Base-by-base conservation (phyloP, 2,888 invertebrate species). In the Pammene aurita region DNA sequence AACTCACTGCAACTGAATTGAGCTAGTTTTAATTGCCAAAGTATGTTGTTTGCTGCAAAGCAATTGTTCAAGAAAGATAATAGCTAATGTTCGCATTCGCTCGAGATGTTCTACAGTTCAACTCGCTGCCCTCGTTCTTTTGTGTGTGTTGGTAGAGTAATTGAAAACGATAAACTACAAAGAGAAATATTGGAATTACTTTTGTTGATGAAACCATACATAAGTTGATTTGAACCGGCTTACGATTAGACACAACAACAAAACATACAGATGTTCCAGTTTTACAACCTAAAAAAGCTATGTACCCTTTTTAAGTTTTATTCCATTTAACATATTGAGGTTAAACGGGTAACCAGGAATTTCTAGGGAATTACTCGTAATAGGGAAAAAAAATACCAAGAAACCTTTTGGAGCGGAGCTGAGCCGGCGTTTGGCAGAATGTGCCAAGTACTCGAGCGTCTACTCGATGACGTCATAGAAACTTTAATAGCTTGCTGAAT, bases 1-100 rank as follows among this genome's bases (percentile, higher is more conserved):
- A 60, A 60, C 58, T 52, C 38, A 18, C 18, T 41, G 50, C n/a
- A 62, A 52, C 62, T 18, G 41, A 10, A 62, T 26, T 52, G 62
- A 52, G 62, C 41, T 62, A 52, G 62, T 62, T 62, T 62, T 62
- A 62, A 62, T 62, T 62, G 62, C 50, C 48, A 52, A 52, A 62
- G 62, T 62, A 62, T 50, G 16, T 50, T 62, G 62, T 62, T 58
- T 50, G n/a, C 62, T 50, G 38, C 38, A 38, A 52, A 13, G 48
- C 16, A 18, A 61, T 61, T 46, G 34, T 46, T 35, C 35, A 60
- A 60, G 34, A 60, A 48, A 60, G 11, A 46, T 1, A 60, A 60
- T 35, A 9, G 38, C 0, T 9, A 60, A 46, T 34, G 14, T 34
- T 57, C 2, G 42, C 6, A 42, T 42, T 9, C n/a, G 26, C 18